These are phyloP conservation scores for Epinephelus fuscoguttatus DNA, from an alignment of 2,113 vertebrate genomes.

Conservation along the genomic window DNA sequence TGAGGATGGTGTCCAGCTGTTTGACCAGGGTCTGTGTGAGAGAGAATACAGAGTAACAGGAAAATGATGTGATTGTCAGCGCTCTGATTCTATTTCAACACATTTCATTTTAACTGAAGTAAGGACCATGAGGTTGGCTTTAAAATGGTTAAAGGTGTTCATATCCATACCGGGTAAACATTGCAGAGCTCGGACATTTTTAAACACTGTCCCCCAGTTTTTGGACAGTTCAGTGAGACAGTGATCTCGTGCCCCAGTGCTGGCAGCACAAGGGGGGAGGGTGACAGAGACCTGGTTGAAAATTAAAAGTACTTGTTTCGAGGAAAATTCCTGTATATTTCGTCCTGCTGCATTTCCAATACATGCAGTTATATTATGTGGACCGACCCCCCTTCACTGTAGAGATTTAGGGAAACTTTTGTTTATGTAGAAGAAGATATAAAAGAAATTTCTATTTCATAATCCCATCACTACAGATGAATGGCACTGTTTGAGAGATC, in stretches of 20 bases:
- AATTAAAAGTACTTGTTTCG: neutral
- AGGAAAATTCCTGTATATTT: neutral
- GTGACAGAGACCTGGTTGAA: too few relatives aligned
- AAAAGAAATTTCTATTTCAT: too few relatives aligned
- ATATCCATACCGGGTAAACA: neutral
- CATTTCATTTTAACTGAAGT: neutral
- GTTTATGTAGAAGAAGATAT: too few relatives aligned
- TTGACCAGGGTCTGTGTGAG: slow-evolving; percentile 92
- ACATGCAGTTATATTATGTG: neutral
- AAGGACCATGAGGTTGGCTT: neutral
- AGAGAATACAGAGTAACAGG: neutral
- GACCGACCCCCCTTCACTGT: neutral
- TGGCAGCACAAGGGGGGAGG: too few relatives aligned
- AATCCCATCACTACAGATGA: too few relatives aligned
- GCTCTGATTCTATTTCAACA: neutral
- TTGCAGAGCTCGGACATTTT: neutral
- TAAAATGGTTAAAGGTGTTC: neutral
- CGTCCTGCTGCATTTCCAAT: neutral
- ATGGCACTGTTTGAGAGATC: too few relatives aligned
- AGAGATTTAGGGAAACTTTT: neutral
- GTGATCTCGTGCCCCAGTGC: too few relatives aligned
- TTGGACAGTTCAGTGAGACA: too few relatives aligned
- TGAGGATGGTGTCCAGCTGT: slow-evolving; percentile 97
- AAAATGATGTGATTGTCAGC: neutral
- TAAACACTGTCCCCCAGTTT: neutral